phyloP scores from a whole-genome alignment of 2,113 vertebrate species.

The Hassar affinis region DNA sequence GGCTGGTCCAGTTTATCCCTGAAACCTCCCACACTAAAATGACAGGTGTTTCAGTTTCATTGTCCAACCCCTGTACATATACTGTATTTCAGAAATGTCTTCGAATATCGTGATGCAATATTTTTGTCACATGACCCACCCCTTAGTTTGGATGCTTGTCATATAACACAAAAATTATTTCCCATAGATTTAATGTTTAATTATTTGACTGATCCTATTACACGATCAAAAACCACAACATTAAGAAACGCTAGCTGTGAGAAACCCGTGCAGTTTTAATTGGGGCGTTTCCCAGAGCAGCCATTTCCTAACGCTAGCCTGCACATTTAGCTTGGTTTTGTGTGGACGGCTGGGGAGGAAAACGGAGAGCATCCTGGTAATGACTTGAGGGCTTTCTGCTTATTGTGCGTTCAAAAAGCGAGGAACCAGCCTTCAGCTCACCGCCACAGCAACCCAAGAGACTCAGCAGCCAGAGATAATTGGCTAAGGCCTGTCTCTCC shows the following conservation, averaged over 20 bases:
- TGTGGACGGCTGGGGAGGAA: constrained; percentile 31
- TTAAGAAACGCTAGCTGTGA: background rate
- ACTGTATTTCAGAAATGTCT: background rate
- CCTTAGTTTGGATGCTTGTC: background rate
- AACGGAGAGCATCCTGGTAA: constrained; percentile 49
- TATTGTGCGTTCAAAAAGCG: constrained; percentile 54
- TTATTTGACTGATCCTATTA: constrained; percentile 23
- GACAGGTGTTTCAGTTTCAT: no score
- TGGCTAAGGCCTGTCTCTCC: constrained; percentile 54
- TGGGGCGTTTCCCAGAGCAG: constrained; percentile 40
- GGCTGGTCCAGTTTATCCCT: background rate
- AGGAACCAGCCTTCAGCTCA: constrained; percentile 50
- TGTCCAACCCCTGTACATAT: no score
- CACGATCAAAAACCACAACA: constrained; percentile 5
- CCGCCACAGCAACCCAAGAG: constrained; percentile 56
- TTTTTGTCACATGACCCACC: background rate
- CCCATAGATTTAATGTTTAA: background rate
- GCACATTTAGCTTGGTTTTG: constrained; percentile 43
- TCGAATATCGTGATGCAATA: background rate
- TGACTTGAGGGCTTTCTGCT: constrained; percentile 53
- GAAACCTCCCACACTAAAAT: no score
- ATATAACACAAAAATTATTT: background rate
- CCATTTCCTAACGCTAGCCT: constrained; percentile 38
- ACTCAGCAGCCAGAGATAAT: constrained; percentile 56
- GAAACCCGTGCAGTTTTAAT: constrained; percentile 40